Conservation (phyloP, 2,113 vertebrate species). For the Empidonax alnorum region DNA sequence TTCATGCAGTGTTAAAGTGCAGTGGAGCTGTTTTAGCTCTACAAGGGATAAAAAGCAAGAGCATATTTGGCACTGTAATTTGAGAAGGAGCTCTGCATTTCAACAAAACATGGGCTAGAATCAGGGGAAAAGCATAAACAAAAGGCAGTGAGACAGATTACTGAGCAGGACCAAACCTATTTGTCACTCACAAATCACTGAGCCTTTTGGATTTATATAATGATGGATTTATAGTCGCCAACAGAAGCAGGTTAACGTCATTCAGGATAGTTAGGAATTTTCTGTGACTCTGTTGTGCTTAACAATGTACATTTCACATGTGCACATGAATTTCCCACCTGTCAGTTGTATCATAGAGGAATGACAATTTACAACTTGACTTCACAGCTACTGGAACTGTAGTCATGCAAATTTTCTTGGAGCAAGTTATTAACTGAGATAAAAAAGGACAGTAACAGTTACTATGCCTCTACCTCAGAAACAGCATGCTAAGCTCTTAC, state of each 20-base stretch:
- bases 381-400: slow-evolving; percentile 32
- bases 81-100: not conserved
- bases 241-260: not conserved
- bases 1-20: not conserved
- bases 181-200: not conserved
- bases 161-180: not conserved
- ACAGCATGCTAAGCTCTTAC: slow-evolving; percentile 18
- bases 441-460: not conserved
- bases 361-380: not conserved
- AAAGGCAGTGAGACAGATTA: not conserved
- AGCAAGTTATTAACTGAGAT: not conserved
- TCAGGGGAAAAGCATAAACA: not conserved
- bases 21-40: not conserved
- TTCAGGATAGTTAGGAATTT: not conserved
- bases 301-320: not conserved
- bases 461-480: not conserved
- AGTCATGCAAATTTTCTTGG: not conserved
- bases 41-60: not conserved
- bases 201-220: not conserved
- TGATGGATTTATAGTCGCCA: rapidly evolving
- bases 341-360: not conserved
- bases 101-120: not conserved
- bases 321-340: not conserved
- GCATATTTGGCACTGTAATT: not conserved
- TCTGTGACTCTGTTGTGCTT: not conserved